phyloP scores from a whole-genome alignment of 2,797 vertebrate species.

The Siniperca scherzeri region DNA sequence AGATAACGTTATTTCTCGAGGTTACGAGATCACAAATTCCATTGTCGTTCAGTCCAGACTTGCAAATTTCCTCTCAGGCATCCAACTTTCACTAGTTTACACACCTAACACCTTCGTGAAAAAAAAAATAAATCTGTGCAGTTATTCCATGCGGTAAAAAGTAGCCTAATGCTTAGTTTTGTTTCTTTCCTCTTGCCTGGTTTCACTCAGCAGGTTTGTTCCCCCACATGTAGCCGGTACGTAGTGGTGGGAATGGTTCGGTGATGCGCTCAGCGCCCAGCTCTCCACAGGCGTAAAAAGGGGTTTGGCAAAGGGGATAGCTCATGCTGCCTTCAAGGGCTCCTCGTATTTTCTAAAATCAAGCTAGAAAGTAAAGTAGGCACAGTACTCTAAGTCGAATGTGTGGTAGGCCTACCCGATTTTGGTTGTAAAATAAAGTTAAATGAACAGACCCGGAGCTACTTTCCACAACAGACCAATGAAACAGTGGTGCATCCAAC shows the following conservation, averaged over 20 bases:
- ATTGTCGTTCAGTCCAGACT: conserved; percentile 43
- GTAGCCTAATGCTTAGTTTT: background rate
- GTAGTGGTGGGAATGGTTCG: conserved; percentile 9
- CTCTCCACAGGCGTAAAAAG: conserved; percentile 41
- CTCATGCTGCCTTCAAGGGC: conserved; percentile 51
- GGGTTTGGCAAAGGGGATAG: conserved; percentile 45
- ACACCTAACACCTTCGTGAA: background rate
- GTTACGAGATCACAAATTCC: conserved; percentile 48
- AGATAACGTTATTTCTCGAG: conserved; percentile 31
- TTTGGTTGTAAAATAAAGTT: background rate
- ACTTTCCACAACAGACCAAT: background rate
- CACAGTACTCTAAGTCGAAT: too few species aligned
- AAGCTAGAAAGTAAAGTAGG: background rate
- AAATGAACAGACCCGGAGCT: background rate
- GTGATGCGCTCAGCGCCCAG: conserved; percentile 24
- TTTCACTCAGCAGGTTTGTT: conserved; percentile 15
- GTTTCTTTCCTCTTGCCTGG: background rate
- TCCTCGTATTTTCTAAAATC: conserved; percentile 21
- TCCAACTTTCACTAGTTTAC: conserved; percentile 44
- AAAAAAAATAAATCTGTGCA: background rate
- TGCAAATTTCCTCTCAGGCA: conserved; percentile 2
- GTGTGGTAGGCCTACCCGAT: background rate
- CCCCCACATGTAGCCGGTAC: conserved; percentile 61
- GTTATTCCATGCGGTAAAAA: conserved; percentile 2
- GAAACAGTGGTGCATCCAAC: background rate